These are phyloP conservation scores for Dolichopus griseipennis DNA, from an alignment of 2,888 invertebrate genomes.

Conservation along the genomic window DNA sequence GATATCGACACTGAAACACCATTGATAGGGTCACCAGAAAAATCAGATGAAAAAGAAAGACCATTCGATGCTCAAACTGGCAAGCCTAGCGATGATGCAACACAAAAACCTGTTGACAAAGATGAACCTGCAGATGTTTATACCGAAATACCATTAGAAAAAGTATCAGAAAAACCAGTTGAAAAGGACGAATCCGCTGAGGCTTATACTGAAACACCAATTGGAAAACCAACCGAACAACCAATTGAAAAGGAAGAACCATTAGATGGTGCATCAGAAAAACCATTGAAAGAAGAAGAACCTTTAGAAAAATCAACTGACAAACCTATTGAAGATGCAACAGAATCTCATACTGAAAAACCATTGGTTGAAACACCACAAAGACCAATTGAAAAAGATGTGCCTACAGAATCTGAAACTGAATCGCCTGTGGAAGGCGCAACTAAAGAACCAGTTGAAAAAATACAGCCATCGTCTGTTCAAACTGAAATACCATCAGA, in stretches of 20 bases:
- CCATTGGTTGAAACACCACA: not conserved
- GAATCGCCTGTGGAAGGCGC: conserved; percentile 10
- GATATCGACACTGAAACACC: conserved; percentile 15
- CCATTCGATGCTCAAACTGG: conserved; percentile 11
- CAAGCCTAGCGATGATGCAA: too few species aligned
- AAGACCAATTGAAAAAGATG: not conserved
- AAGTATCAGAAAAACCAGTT: too few species aligned
- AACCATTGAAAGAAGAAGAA: not conserved
- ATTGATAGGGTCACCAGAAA: conserved; percentile 18
- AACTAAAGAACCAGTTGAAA: conserved; percentile 11
- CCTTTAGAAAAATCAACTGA: conserved; percentile 1
- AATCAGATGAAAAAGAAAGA: conserved; percentile 18
- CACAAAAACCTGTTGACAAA: too few species aligned
- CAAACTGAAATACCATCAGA: conserved; percentile 18
- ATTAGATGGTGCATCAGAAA: not conserved
- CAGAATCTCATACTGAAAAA: conserved; percentile 13
- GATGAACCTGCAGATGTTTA: too few species aligned
- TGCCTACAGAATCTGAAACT: conserved; percentile 11
- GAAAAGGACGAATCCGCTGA: too few species aligned
- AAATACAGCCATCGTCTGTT: not conserved
- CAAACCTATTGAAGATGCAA: conserved; percentile 19
- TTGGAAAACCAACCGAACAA: not conserved
- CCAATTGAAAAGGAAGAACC: not conserved
- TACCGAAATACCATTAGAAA: too few species aligned
- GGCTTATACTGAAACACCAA: too few species aligned